Evolutionary conservation across 1,140 invertebrate species (phyloP), one percentile per base, ranked within the genome.

Genomic region (Limonius californicus): DNA sequence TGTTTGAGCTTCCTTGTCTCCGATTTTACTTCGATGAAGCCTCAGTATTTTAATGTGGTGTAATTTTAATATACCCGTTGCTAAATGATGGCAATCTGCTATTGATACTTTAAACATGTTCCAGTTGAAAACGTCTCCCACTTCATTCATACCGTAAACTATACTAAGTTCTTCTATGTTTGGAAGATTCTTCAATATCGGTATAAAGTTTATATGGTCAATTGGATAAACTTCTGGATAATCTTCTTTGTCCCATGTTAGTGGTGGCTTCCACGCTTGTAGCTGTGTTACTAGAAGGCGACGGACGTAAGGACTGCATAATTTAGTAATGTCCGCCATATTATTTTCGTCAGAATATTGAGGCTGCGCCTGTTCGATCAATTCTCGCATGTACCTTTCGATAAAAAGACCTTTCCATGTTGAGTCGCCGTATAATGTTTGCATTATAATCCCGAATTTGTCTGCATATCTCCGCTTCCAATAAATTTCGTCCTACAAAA

Each of bases 371-470:
- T 72, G 53, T 66, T 77, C 75, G 1, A 76, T 57, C 9, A 74
- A 30, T 54, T 75, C 60, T 62, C 71, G 71, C 9, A 77, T 61
- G 54, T 76, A 63, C 53, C 70, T 66, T 54, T 78, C 75, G 1
- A 76, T 53, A 55, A 72, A 77, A 18, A 73, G 57, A 30, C 66
- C 63, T 69, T 74, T 76, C 74, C 74, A 76, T 14, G 63, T 73
- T 72, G 71, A 75, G 6, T 68, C 54, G 19, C 16, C 12, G 9
- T 68, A 65, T 57, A 67, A 64, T 18, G 23, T 47, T 12, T 63
- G 21, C 12, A 57, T 59, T 3, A 59, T 58, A 1, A 62, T 50
- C n/a, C 68, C 65, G 61, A 68, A 76, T 23, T 65, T 68, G 9
- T 61, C 64, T 4, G 54, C 30, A 55, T 72, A 75, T 7, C 73